A percentile compares a stretch with the other conserved stretches of the same genome.
These are phyloP conservation scores for Pagetopsis macropterus DNA, from an alignment of 2,797 vertebrate species.

Conservation along the genomic window DNA sequence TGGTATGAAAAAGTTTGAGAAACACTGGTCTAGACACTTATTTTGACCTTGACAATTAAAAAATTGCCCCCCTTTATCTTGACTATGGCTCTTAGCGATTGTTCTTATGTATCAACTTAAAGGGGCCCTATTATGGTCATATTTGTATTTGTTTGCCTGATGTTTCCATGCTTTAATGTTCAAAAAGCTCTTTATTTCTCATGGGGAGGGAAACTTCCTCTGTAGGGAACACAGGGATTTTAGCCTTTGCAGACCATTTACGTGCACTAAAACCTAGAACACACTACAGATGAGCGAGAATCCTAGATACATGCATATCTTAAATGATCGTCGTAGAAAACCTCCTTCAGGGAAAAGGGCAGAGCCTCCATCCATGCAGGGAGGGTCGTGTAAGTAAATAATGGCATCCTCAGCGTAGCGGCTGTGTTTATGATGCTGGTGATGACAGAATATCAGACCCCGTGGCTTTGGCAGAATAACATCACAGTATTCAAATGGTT, in stretches of 20 bases:
- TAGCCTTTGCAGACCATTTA: no score
- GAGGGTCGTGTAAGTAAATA: slow-evolving; percentile 1
- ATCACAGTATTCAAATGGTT: not conserved
- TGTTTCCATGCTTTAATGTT: no score
- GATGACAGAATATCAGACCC: slow-evolving; percentile 1
- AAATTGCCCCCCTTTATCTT: not conserved
- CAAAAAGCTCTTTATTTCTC: no score
- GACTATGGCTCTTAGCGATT: not conserved
- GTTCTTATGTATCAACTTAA: not conserved
- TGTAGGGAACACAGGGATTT: no score
- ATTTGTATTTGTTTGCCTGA: no score
- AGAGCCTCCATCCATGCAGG: not conserved
- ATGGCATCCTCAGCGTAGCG: not conserved
- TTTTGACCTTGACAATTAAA: not conserved
- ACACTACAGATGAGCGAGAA: no score
- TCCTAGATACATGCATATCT: not conserved
- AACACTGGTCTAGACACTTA: not conserved
- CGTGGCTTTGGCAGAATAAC: not conserved
- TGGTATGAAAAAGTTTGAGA: no score
- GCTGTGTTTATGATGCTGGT: slow-evolving; percentile 4
- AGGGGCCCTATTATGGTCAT: no score
- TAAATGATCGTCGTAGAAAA: not conserved
- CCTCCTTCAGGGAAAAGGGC: not conserved
- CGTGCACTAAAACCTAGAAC: no score
- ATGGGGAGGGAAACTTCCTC: no score